Evolutionary conservation across 2,113 vertebrate genomes (phyloP).

Genomic region (Eulacestoma nigropectus): DNA sequence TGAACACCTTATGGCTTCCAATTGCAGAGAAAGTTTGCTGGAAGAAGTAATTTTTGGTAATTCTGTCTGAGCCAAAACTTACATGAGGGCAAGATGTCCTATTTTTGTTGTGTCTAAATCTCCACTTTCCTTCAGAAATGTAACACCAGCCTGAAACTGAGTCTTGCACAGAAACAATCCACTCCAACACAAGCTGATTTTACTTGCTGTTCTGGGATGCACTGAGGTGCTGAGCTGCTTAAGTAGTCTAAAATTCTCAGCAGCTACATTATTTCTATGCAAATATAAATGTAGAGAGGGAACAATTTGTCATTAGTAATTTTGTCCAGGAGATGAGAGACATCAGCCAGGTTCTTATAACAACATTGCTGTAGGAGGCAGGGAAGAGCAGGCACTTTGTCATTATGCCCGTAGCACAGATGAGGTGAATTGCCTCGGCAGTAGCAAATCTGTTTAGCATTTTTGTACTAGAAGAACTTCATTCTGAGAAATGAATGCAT

Average conservation of each 20-base stretch:
- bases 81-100: neutral
- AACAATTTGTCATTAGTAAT: neutral
- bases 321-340: neutral
- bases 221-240: neutral
- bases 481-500: neutral
- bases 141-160: neutral
- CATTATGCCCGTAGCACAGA: neutral
- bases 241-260: neutral
- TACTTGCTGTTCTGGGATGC: neutral
- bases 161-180: neutral
- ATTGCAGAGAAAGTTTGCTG: neutral
- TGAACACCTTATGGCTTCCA: neutral
- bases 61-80: neutral
- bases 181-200: neutral
- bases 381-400: neutral
- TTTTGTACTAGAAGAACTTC: neutral
- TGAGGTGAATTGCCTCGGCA: rapidly evolving
- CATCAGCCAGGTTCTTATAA: neutral
- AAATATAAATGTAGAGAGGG: neutral
- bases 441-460: neutral
- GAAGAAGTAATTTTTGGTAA: neutral
- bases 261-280: neutral
- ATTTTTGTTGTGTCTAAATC: neutral
- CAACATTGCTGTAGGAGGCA: neutral
- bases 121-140: neutral